Percentiles rank a stretch among this genome's conserved stretches.
Conservation (phyloP, 2,113 vertebrate species). For the Sturnus vulgaris region DNA sequence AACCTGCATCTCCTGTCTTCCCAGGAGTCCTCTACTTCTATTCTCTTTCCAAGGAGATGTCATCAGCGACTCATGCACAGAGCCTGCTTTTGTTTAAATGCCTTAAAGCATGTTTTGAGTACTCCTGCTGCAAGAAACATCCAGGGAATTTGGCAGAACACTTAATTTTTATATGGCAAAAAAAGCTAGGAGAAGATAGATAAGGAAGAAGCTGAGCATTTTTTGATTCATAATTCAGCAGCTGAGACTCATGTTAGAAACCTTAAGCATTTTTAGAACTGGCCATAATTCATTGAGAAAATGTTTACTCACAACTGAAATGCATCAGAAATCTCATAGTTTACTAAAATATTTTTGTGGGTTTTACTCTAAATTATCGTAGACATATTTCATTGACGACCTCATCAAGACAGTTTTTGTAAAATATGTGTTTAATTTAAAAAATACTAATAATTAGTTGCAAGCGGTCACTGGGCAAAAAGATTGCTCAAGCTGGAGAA, state of each 20-base stretch:
- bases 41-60: neutral
- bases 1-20: neutral
- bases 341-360: neutral
- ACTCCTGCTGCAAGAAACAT: neutral
- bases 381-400: neutral
- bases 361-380: neutral
- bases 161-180: neutral
- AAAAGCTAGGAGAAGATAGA: neutral
- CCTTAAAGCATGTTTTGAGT: neutral
- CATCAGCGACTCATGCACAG: neutral
- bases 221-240: neutral
- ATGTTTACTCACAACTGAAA: neutral
- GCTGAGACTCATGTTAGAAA: neutral
- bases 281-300: neutral
- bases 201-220: neutral
- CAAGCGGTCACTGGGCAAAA: neutral
- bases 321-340: neutral
- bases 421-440: neutral
- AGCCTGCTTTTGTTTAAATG: neutral
- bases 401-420: neutral
- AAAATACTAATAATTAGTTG: neutral
- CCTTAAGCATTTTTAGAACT: neutral
- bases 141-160: neutral
- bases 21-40: neutral
- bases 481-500: neutral